Base-by-base conservation (phyloP, 2,888 invertebrate species). In the Leucoma salicis region DNA sequence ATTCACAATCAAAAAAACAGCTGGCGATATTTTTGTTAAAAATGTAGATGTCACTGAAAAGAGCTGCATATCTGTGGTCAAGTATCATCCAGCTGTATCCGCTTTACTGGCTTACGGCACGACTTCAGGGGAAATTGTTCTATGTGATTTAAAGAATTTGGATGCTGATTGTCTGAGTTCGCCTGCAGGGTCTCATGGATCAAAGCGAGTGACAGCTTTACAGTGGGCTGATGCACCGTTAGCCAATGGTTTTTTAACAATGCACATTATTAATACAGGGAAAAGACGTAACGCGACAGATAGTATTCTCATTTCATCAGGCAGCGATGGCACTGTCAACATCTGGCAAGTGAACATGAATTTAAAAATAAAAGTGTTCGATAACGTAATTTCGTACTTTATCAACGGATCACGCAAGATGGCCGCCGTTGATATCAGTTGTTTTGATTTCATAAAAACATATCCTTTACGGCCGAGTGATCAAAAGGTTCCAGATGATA, bases 21-120 rank as follows among this genome's bases (percentile, higher is more conserved):
- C 82, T 91, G 92, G 70, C 91, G 92, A 80, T 21, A 70, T 69
- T 1, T 68, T 86, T 2, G 69, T 74, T 0, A 75, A 78, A 25
- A 46, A 60, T 0, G 41, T 79, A 2, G 85, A 87, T 34, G 64
- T 88, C 0, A 63, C 72, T 0, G 84, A 87, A 35, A 84, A 83
- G 42, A 81, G 75, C 16, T 89, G 88, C 34, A 70, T 89, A 0
- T 71, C 81, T 0, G 78, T 69, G 0, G 42, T 89, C 0, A 70
- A 73, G 25, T 86, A 82, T 36, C 85, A 87, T 18, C 83, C 82
- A 0, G 60, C 71, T 0, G 62, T 81, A 0, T 58, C 82, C 0
- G 83, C 82, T 0, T 37, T 87, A 1, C 27, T 89, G 0, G 88
- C 87, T 0, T 88, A 87, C 37, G 87, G 84, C 0, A 86, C 86